Conservation (phyloP, 2,113 vertebrate genomes). For the Podarcis raffonei region DNA sequence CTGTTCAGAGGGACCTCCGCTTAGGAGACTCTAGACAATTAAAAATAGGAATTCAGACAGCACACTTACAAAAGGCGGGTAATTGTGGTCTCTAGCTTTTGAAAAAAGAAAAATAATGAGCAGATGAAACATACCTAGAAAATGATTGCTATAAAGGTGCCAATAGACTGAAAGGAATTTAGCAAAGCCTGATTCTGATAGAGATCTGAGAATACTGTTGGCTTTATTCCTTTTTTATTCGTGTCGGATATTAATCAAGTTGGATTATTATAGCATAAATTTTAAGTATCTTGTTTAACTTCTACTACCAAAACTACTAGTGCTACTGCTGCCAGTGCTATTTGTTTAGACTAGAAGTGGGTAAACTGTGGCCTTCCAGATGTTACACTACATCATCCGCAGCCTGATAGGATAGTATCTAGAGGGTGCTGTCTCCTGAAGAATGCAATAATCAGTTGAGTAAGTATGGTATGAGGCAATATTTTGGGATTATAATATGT, state of each 20-base stretch:
- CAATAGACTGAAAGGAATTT: background rate
- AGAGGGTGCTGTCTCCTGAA: no score
- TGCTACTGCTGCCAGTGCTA: no score
- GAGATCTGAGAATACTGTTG: background rate
- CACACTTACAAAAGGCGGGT: background rate
- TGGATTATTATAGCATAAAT: background rate
- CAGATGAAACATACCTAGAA: background rate
- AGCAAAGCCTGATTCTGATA: slow-evolving; percentile 6
- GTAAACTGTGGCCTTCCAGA: no score
- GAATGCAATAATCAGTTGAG: no score
- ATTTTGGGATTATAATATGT: no score
- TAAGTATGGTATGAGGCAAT: no score
- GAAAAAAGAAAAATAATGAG: slow-evolving; percentile 15
- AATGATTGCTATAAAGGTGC: slow-evolving; percentile 10
- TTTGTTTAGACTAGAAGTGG: no score
- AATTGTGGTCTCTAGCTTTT: slow-evolving; percentile 5
- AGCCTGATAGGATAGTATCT: no score
- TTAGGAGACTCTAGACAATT: slow-evolving; percentile 16
- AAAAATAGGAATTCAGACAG: slow-evolving; percentile 27
- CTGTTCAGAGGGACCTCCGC: slow-evolving; percentile 15
- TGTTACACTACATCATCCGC: no score
- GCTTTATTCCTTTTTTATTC: slow-evolving; percentile 19
- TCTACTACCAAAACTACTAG: background rate
- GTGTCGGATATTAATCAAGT: background rate
- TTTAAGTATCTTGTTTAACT: background rate